These are phyloP conservation scores for Crotalus helleri DNA, from an alignment of 2,113 vertebrate species.

Conservation along the genomic window DNA sequence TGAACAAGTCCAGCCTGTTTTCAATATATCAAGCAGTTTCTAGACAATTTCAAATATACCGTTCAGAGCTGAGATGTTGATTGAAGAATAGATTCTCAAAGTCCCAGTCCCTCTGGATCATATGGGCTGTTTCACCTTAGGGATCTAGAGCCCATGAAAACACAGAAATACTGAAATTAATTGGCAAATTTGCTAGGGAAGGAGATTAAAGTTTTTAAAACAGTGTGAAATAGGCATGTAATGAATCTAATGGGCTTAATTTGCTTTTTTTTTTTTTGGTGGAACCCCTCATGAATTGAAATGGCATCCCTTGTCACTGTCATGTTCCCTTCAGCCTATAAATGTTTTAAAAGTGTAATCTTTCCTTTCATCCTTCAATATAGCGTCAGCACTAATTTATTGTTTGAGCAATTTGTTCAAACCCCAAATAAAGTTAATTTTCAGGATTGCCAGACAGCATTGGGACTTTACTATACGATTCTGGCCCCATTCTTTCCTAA, in stretches of 20 bases:
- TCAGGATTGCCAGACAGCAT: background rate
- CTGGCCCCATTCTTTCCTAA: background rate
- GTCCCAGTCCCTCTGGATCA: background rate
- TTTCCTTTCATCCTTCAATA: background rate
- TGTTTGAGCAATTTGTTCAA: background rate
- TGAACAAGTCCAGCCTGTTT: background rate
- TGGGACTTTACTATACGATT: background rate
- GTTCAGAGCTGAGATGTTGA: background rate
- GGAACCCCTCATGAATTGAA: background rate
- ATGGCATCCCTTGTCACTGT: background rate
- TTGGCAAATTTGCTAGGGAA: background rate
- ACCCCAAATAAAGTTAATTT: background rate
- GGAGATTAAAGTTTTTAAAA: background rate
- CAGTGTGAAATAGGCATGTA: background rate
- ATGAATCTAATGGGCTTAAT: background rate
- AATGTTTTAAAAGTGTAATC: background rate
- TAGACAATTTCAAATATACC: background rate
- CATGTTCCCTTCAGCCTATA: background rate
- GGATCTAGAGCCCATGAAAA: background rate
- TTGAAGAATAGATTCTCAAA: background rate
- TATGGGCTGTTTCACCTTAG: background rate
- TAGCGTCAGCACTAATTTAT: background rate
- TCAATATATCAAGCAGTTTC: background rate
- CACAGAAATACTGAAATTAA: background rate
- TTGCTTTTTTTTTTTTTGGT: background rate